phyloP scores from a whole-genome alignment of 2,888 invertebrate species.

The Metallyticus violacea region DNA sequence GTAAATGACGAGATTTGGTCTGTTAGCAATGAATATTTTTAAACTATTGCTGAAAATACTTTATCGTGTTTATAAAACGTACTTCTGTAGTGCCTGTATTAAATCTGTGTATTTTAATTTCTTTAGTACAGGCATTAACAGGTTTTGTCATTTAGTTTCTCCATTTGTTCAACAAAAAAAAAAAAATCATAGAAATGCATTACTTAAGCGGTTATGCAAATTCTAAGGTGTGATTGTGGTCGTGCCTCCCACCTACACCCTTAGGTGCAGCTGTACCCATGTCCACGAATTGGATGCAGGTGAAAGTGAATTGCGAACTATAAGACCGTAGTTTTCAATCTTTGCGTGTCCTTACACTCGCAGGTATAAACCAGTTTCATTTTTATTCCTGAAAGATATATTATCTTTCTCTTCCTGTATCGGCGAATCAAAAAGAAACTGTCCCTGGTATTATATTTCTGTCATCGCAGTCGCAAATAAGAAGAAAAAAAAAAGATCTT shows the following conservation, averaged over 20 bases:
- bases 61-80: no score
- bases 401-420: background rate
- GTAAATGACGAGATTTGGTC: no score
- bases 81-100: no score
- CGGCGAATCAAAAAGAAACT: background rate
- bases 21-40: no score
- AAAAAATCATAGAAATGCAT: no score
- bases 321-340: background rate
- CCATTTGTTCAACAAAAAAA: no score
- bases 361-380: background rate
- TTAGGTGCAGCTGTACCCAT: background rate
- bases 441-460: background rate
- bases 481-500: background rate
- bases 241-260: background rate
- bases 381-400: background rate
- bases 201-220: background rate
- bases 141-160: no score
- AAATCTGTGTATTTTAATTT: no score
- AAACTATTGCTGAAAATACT: no score
- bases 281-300: background rate
- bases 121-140: no score
- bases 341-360: background rate
- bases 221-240: background rate
- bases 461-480: background rate
- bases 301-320: background rate